phyloP scores from a whole-genome alignment of 2,113 vertebrate genomes.

The Cyphomyrus plagiostoma region DNA sequence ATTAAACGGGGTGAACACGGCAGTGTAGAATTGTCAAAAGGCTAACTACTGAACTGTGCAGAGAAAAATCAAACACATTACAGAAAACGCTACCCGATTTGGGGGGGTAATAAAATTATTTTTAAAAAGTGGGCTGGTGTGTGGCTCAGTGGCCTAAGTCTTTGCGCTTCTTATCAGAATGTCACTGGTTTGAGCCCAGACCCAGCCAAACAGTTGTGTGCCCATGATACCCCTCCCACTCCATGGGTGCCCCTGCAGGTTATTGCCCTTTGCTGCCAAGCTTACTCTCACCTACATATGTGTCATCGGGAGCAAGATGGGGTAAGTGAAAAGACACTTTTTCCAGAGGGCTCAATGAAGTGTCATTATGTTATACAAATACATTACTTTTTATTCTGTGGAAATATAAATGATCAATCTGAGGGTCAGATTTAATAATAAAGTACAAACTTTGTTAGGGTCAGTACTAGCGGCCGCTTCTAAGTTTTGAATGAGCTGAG shows the following conservation, averaged over 20 bases:
- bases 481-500: background rate
- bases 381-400: background rate
- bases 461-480: background rate
- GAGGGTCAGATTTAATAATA: background rate
- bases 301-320: background rate
- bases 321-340: background rate
- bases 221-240: background rate
- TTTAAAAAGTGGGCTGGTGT: background rate
- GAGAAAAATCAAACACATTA: background rate
- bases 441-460: background rate
- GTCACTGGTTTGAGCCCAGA: background rate
- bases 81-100: background rate
- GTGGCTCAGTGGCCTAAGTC: background rate
- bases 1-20: background rate
- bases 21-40: background rate
- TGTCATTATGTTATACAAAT: background rate
- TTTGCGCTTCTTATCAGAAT: background rate
- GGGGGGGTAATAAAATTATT: too few relatives aligned
- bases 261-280: background rate
- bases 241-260: background rate
- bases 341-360: background rate
- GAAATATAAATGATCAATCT: background rate
- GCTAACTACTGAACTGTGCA: background rate
- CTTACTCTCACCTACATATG: background rate
- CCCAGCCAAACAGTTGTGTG: background rate